These are phyloP conservation scores for Neomonachus schauinslandi DNA, from an alignment of 2,113 vertebrate genomes.

Conservation along the genomic window DNA sequence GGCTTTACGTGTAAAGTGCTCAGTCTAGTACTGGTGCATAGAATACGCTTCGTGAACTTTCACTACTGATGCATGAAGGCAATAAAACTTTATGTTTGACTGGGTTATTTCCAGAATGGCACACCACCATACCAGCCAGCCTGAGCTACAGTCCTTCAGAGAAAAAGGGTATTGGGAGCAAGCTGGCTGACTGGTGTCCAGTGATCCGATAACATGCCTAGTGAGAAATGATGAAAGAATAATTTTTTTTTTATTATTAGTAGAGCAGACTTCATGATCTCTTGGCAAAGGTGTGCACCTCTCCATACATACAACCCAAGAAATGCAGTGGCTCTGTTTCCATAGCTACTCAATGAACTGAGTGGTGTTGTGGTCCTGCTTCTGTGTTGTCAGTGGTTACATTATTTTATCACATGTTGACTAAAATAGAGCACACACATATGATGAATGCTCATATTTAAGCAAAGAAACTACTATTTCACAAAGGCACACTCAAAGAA, in stretches of 20 bases:
- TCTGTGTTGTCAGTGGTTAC: neutral
- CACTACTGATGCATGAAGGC: neutral
- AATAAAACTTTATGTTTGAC: neutral
- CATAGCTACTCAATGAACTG: neutral
- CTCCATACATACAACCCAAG: neutral
- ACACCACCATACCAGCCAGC: too few species aligned
- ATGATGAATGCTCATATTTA: neutral
- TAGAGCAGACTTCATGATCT: neutral
- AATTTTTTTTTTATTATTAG: neutral
- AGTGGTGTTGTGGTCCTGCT: neutral
- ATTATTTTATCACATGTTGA: slow-evolving; percentile 38
- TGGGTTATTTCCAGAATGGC: neutral
- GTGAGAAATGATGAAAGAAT: neutral
- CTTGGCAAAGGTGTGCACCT: neutral
- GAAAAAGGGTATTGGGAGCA: neutral
- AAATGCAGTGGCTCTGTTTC: neutral
- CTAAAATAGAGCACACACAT: neutral
- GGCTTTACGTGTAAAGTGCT: neutral
- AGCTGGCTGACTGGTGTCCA: neutral
- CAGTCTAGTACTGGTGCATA: neutral
- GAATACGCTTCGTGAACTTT: neutral
- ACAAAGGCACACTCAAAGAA: neutral
- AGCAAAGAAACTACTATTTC: neutral
- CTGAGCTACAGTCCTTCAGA: neutral
- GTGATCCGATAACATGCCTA: neutral